A percentile compares a stretch with the other conserved stretches of the same genome.
Evolutionary conservation across 2,888 invertebrate species (phyloP).

Genomic region (Macroteleia sp.): DNA sequence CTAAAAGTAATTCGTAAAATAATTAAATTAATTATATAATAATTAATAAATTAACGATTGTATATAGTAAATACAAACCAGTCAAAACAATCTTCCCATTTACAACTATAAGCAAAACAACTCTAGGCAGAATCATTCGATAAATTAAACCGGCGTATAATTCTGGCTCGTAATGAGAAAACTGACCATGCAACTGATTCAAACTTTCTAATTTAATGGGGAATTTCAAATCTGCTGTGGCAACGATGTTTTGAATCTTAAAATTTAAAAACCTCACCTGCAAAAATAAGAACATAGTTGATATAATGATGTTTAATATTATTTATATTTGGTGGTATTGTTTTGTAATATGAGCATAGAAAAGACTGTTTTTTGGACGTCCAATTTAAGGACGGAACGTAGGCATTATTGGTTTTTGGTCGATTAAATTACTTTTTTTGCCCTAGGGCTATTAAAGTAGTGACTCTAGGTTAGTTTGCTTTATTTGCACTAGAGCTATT

Average conservation of each 20-base stretch:
- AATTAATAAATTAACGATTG: neutral
- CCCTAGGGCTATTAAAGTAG: no score
- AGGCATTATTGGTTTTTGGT: no score
- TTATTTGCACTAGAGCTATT: no score
- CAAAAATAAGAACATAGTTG: constrained; percentile 70
- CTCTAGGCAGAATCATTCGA: constrained; percentile 97
- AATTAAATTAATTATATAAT: neutral
- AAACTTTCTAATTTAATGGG: constrained; percentile 89
- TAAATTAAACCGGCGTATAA: constrained; percentile 99
- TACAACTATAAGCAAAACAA: constrained; percentile 98
- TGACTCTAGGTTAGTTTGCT: no score
- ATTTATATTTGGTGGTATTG: no score
- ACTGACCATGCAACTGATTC: constrained; percentile 91
- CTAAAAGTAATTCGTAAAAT: no score
- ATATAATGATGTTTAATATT: no score
- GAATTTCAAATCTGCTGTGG: constrained; percentile 90
- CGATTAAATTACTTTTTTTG: no score
- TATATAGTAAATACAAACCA: constrained; percentile 78
- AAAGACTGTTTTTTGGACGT: no score
- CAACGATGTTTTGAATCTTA: constrained; percentile 90
- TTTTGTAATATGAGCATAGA: no score
- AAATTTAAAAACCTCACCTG: constrained; percentile 91
- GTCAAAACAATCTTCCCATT: constrained; percentile 99
- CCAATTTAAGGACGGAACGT: no score
- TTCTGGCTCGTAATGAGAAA: constrained; percentile 98